These are phyloP conservation scores for Hydriomena furcata DNA, from an alignment of 2,888 invertebrate genomes.

Conservation along the genomic window DNA sequence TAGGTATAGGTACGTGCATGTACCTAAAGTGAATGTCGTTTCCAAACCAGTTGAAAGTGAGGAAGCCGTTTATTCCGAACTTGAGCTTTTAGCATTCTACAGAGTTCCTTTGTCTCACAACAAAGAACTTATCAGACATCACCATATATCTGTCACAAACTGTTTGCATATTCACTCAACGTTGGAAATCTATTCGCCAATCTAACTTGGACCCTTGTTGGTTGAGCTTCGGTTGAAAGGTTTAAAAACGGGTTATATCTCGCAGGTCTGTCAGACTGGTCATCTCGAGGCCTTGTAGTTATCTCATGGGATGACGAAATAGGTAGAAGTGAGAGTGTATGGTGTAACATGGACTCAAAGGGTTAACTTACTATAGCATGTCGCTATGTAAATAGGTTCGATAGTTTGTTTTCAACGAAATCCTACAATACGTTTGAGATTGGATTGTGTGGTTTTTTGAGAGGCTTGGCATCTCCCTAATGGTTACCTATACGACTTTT, in stretches of 20 bases:
- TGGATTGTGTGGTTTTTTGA: too few relatives aligned
- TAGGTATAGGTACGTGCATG: too few relatives aligned
- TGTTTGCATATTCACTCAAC: constrained; percentile 33
- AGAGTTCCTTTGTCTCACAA: constrained; percentile 4
- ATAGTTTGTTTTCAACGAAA: too few relatives aligned
- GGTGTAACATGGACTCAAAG: constrained; percentile 21
- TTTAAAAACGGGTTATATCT: constrained; percentile 10
- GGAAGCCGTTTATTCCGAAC: not conserved
- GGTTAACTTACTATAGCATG: constrained; percentile 15
- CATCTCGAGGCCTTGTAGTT: constrained; percentile 50
- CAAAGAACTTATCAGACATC: constrained; percentile 20
- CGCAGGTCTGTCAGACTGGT: constrained; percentile 38
- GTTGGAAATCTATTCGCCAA: constrained; percentile 26
- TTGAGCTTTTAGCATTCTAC: not conserved
- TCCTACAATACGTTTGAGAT: too few relatives aligned
- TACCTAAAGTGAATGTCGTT: not conserved
- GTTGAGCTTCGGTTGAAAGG: not conserved
- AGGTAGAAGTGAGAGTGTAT: constrained; percentile 55
- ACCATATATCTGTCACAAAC: constrained; percentile 21
- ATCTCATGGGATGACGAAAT: constrained; percentile 64
- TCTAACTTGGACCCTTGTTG: constrained; percentile 20
- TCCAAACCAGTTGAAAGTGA: not conserved
- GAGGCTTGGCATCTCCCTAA: too few relatives aligned
- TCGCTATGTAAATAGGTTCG: too few relatives aligned
- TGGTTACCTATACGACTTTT: too few relatives aligned